Evolutionary conservation across 1,140 invertebrate species (phyloP).

Genomic region (Oppia nitens): DNA sequence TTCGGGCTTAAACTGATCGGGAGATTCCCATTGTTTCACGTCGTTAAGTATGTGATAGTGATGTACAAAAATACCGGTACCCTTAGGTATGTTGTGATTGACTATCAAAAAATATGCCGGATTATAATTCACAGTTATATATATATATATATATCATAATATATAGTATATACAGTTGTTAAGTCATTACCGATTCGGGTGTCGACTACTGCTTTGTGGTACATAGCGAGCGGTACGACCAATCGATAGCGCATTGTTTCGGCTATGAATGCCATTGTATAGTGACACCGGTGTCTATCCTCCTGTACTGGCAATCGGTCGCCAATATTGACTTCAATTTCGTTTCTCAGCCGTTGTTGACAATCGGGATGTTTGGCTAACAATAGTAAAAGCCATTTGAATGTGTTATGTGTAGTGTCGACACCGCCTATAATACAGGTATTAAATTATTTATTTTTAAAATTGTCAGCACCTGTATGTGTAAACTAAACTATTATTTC

Average conservation of each 20-base stretch:
- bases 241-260: neutral
- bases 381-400: constrained; percentile 24
- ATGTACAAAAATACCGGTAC: neutral
- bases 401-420: constrained; percentile 25
- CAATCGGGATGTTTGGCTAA: constrained; percentile 26
- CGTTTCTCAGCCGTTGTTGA: constrained; percentile 23
- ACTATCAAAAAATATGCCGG: neutral
- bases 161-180: neutral
- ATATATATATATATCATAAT: too few species aligned
- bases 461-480: neutral
- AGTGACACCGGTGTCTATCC: constrained; percentile 9
- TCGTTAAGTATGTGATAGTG: neutral
- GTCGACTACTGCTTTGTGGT: neutral
- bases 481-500: neutral
- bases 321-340: constrained; percentile 24
- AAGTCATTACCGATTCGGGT: neutral
- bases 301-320: neutral
- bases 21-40: neutral
- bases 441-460: neutral
- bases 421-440: constrained; percentile 19
- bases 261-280: constrained; percentile 1
- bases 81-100: neutral
- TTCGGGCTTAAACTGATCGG: neutral
- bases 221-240: neutral
- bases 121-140: too few species aligned